These are phyloP conservation scores for Antechinus stuartii DNA, from an alignment of 2,113 vertebrate genomes.

Conservation along the genomic window DNA sequence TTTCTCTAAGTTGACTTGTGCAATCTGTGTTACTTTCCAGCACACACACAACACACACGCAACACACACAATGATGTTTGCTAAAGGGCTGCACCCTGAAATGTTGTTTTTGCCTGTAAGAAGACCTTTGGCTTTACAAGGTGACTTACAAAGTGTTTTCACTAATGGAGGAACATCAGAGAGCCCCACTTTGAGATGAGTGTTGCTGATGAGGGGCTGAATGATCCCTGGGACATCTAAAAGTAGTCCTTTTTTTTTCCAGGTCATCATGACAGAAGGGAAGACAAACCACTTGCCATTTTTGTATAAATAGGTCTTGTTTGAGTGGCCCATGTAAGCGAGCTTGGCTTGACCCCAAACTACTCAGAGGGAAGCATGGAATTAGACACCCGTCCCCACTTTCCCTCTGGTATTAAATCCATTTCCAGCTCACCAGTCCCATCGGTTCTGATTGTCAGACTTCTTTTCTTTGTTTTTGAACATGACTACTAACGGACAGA, in stretches of 20 bases:
- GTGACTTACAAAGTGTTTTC: neutral
- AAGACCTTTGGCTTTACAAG: neutral
- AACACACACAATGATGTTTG: neutral
- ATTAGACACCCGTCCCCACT: neutral
- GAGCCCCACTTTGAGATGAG: neutral
- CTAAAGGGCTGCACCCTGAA: neutral
- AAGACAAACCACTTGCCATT: neutral
- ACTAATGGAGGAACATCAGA: neutral
- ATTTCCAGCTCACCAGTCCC: slow-evolving; percentile 7
- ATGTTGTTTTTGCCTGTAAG: neutral
- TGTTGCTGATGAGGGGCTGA: neutral
- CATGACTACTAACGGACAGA: slow-evolving; percentile 3
- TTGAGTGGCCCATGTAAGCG: neutral
- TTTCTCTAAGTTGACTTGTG: neutral
- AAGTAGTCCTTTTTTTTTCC: neutral
- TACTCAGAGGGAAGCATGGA: neutral
- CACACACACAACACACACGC: neutral
- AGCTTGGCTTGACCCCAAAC: neutral
- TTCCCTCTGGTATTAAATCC: slow-evolving; percentile 12
- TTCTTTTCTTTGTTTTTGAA: slow-evolving; percentile 55
- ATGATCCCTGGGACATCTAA: neutral
- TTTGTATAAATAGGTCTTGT: neutral
- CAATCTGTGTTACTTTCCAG: neutral
- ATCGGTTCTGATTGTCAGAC: slow-evolving; percentile 42
- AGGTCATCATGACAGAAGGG: neutral